These are phyloP conservation scores for Cydia amplana DNA, from an alignment of 1,140 invertebrate genomes.

Conservation along the genomic window DNA sequence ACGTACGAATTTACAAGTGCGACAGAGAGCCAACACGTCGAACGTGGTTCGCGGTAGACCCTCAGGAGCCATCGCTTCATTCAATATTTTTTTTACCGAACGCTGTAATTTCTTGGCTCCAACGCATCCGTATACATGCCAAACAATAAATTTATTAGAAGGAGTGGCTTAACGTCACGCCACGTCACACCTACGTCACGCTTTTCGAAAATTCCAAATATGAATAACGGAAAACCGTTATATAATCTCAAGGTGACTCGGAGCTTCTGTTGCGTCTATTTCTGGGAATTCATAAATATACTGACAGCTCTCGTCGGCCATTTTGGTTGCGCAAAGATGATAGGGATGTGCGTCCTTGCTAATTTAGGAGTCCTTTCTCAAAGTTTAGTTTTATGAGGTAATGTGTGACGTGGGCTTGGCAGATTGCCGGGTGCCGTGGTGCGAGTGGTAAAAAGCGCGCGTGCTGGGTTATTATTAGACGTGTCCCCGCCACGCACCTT, in stretches of 20 bases:
- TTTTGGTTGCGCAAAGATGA: conserved; percentile 67
- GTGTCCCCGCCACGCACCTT: conserved; percentile 60
- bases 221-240: conserved; percentile 55
- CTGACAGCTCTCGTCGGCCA: conserved; percentile 73
- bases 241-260: conserved; percentile 78
- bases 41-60: too few relatives aligned
- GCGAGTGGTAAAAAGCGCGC: conserved; percentile 37
- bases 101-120: conserved; percentile 79
- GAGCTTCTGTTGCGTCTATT: conserved; percentile 66
- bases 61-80: too few relatives aligned
- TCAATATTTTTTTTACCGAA: conserved; percentile 79
- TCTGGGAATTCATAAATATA: conserved; percentile 78
- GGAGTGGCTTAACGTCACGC: conserved; percentile 75
- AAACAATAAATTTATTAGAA: conserved; percentile 80
- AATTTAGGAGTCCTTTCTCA: conserved; percentile 77
- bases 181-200: conserved; percentile 70
- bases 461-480: conserved; percentile 63
- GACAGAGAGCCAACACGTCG: too few relatives aligned
- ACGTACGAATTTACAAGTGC: too few relatives aligned
- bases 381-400: conserved; percentile 75
- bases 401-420: conserved; percentile 69
- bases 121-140: conserved; percentile 79
- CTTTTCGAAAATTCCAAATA: conserved; percentile 44
- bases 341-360: conserved; percentile 71
- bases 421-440: conserved; percentile 52